Evolutionary conservation across 2,888 invertebrate species (phyloP), one percentile per base, ranked within the genome.

Genomic region (Bhutanitis thaidina): DNA sequence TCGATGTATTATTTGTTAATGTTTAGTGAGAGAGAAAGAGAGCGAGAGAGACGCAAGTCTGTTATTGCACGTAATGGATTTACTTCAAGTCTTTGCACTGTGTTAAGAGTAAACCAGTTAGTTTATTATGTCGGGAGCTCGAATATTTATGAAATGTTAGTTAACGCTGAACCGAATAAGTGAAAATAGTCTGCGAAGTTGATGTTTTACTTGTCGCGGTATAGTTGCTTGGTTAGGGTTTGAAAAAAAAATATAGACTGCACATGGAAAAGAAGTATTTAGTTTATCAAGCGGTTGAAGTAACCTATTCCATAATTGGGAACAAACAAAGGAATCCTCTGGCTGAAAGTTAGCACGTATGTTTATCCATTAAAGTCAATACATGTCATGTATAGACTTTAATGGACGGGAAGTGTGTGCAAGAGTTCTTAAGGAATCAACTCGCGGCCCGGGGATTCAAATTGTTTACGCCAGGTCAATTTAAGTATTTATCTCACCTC

Each of bases 401-500:
- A 8, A 4, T 27, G 2, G 27, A 3, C 7, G 3, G 12, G n/a
- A n/a, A 14, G 15, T 15, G 9, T 9, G 3, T 15, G 15, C 36
- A 8, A 14, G 14, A 14, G 8, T 3, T 35, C 1, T 5, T 9
- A 15, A 8, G 8, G 3, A 36, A 36, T 15, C 7, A 8, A 8
- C 27, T 8, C 7, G 1, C 9, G 37, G 32, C 34, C 45, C 35
- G 2, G 12, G 15, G 46, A 37, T 20, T 52, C 10, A 37, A n/a
- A 35, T 43, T 34, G 37, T 5, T 32, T 32, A 34, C 7, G 3
- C 12, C 13, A 13, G 12, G 13, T 12, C 14, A 27, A 9, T 27
- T 29, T 10, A 43, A 53, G 47, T 12, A 32, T 43, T 46, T 34
- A 3, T 47, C 65, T 73, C 68, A 89, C 88, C 88, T 86, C 58